Evolutionary conservation across 2,888 invertebrate species (phyloP).

Genomic region (Nineta flava): DNA sequence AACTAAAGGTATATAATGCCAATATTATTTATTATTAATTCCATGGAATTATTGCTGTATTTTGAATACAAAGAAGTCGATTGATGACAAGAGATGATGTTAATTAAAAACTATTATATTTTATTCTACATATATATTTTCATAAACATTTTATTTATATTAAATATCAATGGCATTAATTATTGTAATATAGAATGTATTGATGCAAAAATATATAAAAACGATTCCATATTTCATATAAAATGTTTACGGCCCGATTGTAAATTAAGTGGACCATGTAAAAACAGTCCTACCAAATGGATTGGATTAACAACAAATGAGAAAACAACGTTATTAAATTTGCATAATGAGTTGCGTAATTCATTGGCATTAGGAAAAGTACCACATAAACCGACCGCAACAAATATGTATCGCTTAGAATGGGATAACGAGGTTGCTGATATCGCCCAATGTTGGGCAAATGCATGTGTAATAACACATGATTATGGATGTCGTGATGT

Average conservation of each 20-base stretch:
- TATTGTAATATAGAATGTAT: neutral
- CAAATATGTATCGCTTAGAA: slow-evolving; percentile 35
- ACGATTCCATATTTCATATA: neutral
- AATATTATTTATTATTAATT: neutral
- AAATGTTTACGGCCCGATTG: neutral
- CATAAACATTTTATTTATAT: neutral
- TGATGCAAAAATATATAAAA: neutral
- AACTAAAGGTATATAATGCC: too few relatives aligned
- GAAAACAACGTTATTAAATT: neutral
- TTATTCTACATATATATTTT: neutral
- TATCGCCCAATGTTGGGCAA: slow-evolving; percentile 33
- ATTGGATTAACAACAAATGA: neutral
- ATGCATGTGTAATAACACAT: slow-evolving; percentile 33
- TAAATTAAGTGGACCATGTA: neutral
- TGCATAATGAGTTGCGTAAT: neutral
- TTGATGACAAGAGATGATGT: too few relatives aligned
- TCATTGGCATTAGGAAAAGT: neutral
- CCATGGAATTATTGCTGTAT: neutral
- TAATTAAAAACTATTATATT: neutral
- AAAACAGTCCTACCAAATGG: neutral
- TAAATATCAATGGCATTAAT: neutral
- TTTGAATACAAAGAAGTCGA: neutral
- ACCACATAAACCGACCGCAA: neutral
- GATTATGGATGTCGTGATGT: slow-evolving; percentile 30
- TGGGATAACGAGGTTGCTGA: slow-evolving; percentile 34